A percentile compares a stretch with the other conserved stretches of the same genome.
These are phyloP conservation scores for Pantherophis vulpinus DNA, from an alignment of 2,797 vertebrate species.

Conservation along the genomic window DNA sequence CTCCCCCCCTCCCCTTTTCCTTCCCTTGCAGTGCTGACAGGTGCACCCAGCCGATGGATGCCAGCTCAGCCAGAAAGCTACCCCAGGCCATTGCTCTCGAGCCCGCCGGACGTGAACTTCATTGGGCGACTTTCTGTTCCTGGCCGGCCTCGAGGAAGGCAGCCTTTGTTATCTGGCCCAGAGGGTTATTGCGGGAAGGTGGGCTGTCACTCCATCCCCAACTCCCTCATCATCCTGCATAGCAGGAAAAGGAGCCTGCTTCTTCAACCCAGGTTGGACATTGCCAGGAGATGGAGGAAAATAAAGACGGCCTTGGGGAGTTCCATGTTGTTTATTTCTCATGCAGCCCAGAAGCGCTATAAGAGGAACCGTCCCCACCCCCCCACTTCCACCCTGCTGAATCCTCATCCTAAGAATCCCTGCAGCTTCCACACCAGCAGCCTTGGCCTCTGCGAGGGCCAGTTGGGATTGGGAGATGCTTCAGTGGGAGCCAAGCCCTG, in stretches of 20 bases:
- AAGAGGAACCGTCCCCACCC: background rate
- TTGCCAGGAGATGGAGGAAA: background rate
- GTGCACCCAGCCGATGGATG: too few species aligned
- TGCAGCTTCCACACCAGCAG: too few species aligned
- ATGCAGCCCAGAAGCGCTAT: background rate
- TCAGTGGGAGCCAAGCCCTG: background rate
- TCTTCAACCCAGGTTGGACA: background rate
- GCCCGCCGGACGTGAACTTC: background rate
- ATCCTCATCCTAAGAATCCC: background rate
- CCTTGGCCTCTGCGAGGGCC: background rate
- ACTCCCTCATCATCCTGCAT: background rate
- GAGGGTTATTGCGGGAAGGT: background rate
- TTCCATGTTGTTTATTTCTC: background rate
- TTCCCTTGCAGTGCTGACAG: background rate
- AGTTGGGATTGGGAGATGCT: background rate
- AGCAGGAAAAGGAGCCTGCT: background rate
- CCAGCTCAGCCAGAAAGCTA: background rate
- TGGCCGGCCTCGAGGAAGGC: too few species aligned
- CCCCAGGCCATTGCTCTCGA: background rate
- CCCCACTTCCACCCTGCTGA: background rate
- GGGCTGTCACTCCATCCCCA: background rate
- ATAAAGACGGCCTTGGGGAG: background rate
- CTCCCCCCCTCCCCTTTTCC: background rate
- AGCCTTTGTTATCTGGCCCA: background rate
- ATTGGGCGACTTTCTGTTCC: background rate